Percentiles rank a stretch among this genome's conserved stretches.
phyloP scores from a whole-genome alignment of 2,888 invertebrate species.

The Tuta absoluta region DNA sequence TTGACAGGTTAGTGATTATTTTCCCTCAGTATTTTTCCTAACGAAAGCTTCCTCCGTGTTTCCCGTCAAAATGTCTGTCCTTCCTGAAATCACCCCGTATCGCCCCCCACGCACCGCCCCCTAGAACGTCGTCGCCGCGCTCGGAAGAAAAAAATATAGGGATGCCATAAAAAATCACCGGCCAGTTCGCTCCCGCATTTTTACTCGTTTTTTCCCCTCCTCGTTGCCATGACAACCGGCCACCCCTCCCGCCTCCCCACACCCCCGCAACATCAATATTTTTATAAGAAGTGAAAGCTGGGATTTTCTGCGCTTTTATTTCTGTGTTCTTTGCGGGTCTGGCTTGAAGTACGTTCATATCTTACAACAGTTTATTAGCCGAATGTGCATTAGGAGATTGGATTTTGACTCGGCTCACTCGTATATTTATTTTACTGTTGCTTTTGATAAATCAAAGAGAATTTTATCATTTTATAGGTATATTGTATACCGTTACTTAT shows the following conservation, averaged over 20 bases:
- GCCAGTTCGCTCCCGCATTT: slow-evolving; percentile 76
- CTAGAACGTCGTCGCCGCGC: slow-evolving; percentile 60
- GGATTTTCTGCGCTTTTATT: slow-evolving; percentile 36
- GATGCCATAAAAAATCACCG: slow-evolving; percentile 81
- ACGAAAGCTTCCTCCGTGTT: neutral
- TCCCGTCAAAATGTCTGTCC: neutral
- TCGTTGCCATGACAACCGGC: slow-evolving; percentile 70
- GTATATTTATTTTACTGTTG: neutral
- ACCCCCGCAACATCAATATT: slow-evolving; percentile 68
- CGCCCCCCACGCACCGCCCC: slow-evolving; percentile 46
- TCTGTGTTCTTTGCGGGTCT: slow-evolving; percentile 35
- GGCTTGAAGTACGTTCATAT: slow-evolving; percentile 10
- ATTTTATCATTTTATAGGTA: neutral
- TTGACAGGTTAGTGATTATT: no score
- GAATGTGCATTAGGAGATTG: slow-evolving; percentile 19
- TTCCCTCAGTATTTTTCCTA: neutral
- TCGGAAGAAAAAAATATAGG: slow-evolving; percentile 76
- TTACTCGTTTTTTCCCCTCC: slow-evolving; percentile 80
- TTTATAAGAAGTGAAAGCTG: slow-evolving; percentile 60
- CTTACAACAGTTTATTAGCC: slow-evolving; percentile 19
- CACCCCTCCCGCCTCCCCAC: slow-evolving; percentile 51
- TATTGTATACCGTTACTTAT: no score
- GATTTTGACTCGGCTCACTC: slow-evolving; percentile 7
- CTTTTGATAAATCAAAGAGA: neutral
- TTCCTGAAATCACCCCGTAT: slow-evolving; percentile 51